Evolutionary conservation across 2,888 invertebrate genomes (phyloP).

Genomic region (Allygus modestus): DNA sequence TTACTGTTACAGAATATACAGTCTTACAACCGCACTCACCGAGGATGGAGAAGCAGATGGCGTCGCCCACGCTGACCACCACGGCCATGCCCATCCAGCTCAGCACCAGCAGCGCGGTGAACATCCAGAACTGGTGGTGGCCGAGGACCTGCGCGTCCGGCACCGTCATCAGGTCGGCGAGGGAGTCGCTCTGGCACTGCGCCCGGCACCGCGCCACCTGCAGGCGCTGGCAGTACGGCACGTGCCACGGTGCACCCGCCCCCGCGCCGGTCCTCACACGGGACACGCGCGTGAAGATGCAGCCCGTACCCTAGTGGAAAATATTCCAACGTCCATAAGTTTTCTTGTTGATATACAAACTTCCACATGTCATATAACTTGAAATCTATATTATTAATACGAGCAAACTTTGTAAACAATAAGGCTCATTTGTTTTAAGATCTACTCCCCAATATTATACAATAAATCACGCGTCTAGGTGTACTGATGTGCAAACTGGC

Average conservation of each 20-base stretch:
- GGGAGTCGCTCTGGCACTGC: slow-evolving; percentile 74
- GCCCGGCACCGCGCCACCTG: slow-evolving; percentile 76
- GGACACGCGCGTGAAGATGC: slow-evolving; percentile 28
- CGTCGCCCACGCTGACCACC: slow-evolving; percentile 91
- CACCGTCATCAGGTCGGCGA: slow-evolving; percentile 75
- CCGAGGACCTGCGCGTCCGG: slow-evolving; percentile 72
- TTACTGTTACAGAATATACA: too few relatives aligned
- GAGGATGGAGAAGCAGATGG: slow-evolving; percentile 91
- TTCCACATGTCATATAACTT: too few relatives aligned
- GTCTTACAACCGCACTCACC: slow-evolving; percentile 78
- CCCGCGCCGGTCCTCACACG: neutral
- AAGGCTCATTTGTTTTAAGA: too few relatives aligned
- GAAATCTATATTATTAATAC: too few relatives aligned
- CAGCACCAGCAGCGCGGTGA: slow-evolving; percentile 85
- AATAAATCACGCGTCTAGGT: too few relatives aligned
- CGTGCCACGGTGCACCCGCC: slow-evolving; percentile 62
- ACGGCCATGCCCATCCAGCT: slow-evolving; percentile 93
- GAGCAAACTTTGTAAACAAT: too few relatives aligned
- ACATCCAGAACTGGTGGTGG: slow-evolving; percentile 85
- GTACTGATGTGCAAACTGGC: too few relatives aligned
- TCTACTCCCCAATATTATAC: too few relatives aligned
- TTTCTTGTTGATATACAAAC: too few relatives aligned
- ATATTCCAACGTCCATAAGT: too few relatives aligned
- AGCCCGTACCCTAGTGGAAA: slow-evolving; percentile 14
- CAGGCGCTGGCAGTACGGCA: slow-evolving; percentile 73